Evolutionary conservation across 92 coral and sea anemone genomes (phyloP).

Genomic region (Zoanthus gigantus): DNA sequence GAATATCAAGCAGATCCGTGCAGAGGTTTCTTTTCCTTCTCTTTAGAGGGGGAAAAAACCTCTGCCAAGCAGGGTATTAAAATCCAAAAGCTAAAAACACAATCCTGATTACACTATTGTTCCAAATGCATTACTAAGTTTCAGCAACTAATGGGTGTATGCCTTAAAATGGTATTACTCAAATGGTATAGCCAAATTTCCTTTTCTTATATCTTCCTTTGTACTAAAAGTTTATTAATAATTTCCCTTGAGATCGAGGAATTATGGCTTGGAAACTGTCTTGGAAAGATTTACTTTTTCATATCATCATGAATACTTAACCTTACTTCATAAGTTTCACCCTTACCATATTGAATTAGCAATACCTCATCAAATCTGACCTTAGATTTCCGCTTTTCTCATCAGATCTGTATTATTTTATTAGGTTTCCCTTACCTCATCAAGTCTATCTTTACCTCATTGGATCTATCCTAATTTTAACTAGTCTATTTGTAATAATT

Average conservation of each 20-base stretch:
- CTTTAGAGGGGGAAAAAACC: too few species aligned
- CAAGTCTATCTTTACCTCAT: neutral
- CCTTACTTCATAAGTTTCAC: neutral
- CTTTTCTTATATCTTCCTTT: too few species aligned
- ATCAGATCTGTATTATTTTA: neutral
- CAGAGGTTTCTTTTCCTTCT: too few species aligned
- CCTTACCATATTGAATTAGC: neutral
- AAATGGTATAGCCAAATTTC: too few species aligned
- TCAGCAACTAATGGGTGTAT: too few species aligned
- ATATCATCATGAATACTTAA: neutral
- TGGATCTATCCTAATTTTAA: neutral
- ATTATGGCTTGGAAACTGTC: too few species aligned
- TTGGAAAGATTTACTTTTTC: too few species aligned
- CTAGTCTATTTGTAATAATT: neutral
- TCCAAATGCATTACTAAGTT: neutral
- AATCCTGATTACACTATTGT: neutral
- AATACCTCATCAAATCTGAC: neutral
- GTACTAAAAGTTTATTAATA: too few species aligned
- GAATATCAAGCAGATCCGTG: too few species aligned
- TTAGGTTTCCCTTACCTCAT: neutral
- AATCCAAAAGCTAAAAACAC: neutral
- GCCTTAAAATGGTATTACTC: too few species aligned
- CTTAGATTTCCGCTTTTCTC: neutral
- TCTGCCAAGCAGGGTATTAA: neutral
- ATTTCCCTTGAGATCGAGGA: too few species aligned